Conservation (phyloP, 1,140 invertebrate genomes). For the Drosophila yakuba region DNA sequence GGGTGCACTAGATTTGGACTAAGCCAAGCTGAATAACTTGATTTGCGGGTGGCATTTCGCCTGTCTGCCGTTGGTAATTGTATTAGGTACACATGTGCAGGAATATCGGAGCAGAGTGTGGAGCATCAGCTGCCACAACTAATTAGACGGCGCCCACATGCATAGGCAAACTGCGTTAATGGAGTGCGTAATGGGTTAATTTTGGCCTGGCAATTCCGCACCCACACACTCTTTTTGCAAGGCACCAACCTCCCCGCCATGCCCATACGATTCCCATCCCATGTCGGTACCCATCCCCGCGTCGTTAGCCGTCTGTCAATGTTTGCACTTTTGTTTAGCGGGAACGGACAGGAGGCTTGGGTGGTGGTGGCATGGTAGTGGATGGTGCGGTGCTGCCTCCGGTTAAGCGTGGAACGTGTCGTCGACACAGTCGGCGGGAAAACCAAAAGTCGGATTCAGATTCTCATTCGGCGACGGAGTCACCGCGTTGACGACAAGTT, state of each 20-base stretch:
- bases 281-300: neutral
- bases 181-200: conserved; percentile 81
- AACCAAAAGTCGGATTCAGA: conserved; percentile 15
- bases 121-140: conserved; percentile 73
- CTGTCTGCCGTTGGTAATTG: conserved; percentile 43
- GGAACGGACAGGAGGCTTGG: conserved; percentile 4
- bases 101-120: conserved; percentile 2
- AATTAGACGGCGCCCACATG: conserved; percentile 69
- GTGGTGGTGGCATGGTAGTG: neutral
- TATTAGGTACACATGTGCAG: conserved; percentile 37
- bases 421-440: conserved; percentile 34
- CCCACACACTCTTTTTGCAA: conserved; percentile 5
- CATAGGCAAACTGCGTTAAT: conserved; percentile 73
- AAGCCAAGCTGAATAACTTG: conserved; percentile 70
- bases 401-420: conserved; percentile 37
- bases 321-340: conserved; percentile 59
- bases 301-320: conserved; percentile 33
- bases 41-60: conserved; percentile 45
- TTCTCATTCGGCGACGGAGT: conserved; percentile 28
- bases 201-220: conserved; percentile 42
- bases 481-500: conserved; percentile 66
- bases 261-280: too few relatives aligned
- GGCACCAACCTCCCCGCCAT: neutral
- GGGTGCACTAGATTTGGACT: conserved; percentile 44
- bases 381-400: neutral